Evolutionary conservation across 2,113 vertebrate genomes (phyloP).

Genomic region (Toxotes jaculatrix): DNA sequence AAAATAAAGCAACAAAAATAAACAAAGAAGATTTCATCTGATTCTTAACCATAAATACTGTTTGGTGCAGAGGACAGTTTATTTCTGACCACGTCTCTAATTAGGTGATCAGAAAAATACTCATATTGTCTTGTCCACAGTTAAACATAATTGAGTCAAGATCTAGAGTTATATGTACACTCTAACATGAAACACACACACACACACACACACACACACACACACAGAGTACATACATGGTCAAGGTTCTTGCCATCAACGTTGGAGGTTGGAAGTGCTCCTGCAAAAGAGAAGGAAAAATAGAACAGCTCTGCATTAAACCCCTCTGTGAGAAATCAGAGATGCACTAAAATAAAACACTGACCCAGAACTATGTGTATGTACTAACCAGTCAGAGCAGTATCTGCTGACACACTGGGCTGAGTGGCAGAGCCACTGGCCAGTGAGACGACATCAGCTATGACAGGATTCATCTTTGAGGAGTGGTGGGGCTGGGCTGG

Average conservation of each 20-base stretch:
- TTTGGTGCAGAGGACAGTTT: neutral
- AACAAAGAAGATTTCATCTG: neutral
- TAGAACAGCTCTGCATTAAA: neutral
- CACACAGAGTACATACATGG: conserved; percentile 87
- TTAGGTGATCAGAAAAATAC: neutral
- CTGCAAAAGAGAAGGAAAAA: conserved; percentile 73
- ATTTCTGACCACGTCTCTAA: neutral
- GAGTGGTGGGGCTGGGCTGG: conserved; percentile 68
- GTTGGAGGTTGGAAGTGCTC: conserved; percentile 89
- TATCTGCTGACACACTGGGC: conserved; percentile 90
- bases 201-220: neutral
- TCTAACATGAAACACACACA: neutral
- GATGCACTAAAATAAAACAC: neutral
- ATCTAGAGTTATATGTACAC: no score
- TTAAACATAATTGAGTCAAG: neutral
- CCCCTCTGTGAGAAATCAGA: neutral
- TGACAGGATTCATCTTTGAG: conserved; percentile 92
- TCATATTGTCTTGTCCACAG: neutral
- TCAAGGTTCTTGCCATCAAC: conserved; percentile 93
- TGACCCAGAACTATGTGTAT: neutral
- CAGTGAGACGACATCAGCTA: conserved; percentile 94
- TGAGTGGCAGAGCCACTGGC: conserved; percentile 92
- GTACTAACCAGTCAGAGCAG: conserved; percentile 90
- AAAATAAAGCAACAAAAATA: neutral
- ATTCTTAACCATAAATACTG: neutral